These are phyloP conservation scores for Agrochola lota DNA, from an alignment of 2,888 invertebrate genomes.

Conservation along the genomic window DNA sequence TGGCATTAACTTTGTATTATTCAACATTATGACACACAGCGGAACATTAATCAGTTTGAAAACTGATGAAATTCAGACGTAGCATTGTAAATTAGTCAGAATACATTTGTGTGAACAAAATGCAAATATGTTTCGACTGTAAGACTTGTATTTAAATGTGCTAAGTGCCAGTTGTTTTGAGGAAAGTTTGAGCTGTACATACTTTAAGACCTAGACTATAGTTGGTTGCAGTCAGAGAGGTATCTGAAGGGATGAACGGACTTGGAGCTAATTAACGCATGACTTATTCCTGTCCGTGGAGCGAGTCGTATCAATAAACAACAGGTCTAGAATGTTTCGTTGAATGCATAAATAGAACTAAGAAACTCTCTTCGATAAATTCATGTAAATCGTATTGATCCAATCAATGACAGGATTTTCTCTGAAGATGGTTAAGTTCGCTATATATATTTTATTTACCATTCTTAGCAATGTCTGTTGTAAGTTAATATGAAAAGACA, in stretches of 20 bases:
- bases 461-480: not conserved
- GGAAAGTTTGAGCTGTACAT: constrained; percentile 23
- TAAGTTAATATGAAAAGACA: not conserved
- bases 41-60: constrained; percentile 60
- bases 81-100: constrained; percentile 57
- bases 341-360: constrained; percentile 16
- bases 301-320: constrained; percentile 39
- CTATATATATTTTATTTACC: not conserved
- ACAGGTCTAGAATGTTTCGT: constrained; percentile 10
- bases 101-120: constrained; percentile 63
- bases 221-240: constrained; percentile 11
- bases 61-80: constrained; percentile 62
- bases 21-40: constrained; percentile 50
- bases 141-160: constrained; percentile 70
- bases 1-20: constrained; percentile 61
- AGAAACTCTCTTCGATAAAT: not conserved
- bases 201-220: constrained; percentile 16
- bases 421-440: not conserved
- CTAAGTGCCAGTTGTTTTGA: constrained; percentile 74
- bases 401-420: not conserved
- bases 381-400: not conserved
- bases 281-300: constrained; percentile 6
- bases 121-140: constrained; percentile 60
- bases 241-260: not conserved
- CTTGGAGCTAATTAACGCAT: constrained; percentile 3